Conservation (phyloP, 1,140 invertebrate species). For the Octopus sinensis region DNA sequence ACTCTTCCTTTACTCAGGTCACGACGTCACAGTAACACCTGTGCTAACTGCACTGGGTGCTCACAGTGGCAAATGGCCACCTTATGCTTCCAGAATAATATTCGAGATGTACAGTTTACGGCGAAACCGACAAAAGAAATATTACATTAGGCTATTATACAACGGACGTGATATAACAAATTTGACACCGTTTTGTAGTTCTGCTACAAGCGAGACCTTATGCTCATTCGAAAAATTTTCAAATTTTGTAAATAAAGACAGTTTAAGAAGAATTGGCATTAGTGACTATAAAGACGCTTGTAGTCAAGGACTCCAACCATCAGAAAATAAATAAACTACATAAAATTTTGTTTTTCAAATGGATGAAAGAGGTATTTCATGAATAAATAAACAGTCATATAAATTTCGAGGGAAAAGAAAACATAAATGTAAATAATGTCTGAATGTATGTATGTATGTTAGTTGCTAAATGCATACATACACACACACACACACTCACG, state of each 20-base stretch:
- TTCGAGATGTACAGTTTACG: slow-evolving; percentile 67
- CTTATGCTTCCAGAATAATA: slow-evolving; percentile 80
- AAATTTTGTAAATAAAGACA: slow-evolving; percentile 38
- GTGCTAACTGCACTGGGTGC: slow-evolving; percentile 75
- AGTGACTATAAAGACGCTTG: not conserved
- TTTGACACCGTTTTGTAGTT: slow-evolving; percentile 73
- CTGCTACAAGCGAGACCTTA: slow-evolving; percentile 27
- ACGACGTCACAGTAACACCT: slow-evolving; percentile 84
- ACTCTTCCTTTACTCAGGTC: slow-evolving; percentile 84
- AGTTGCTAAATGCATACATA: not conserved
- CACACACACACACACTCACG: not conserved
- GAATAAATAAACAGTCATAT: not conserved
- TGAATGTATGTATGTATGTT: not conserved
- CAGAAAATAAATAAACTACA: not conserved
- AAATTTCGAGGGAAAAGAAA: not conserved
- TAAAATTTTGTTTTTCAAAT: not conserved
- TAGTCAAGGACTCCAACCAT: not conserved
- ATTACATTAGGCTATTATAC: slow-evolving; percentile 77
- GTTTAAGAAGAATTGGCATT: slow-evolving; percentile 2
- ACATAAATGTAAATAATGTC: not conserved
- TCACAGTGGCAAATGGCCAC: slow-evolving; percentile 62
- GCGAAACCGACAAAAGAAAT: slow-evolving; percentile 58
- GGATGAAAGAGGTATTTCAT: not conserved
- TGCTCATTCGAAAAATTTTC: slow-evolving; percentile 51
- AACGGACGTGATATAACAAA: slow-evolving; percentile 85